Evolutionary conservation across 2,797 vertebrate species (phyloP), one percentile per base, ranked within the genome.

Genomic region (Dipus sagitta): DNA sequence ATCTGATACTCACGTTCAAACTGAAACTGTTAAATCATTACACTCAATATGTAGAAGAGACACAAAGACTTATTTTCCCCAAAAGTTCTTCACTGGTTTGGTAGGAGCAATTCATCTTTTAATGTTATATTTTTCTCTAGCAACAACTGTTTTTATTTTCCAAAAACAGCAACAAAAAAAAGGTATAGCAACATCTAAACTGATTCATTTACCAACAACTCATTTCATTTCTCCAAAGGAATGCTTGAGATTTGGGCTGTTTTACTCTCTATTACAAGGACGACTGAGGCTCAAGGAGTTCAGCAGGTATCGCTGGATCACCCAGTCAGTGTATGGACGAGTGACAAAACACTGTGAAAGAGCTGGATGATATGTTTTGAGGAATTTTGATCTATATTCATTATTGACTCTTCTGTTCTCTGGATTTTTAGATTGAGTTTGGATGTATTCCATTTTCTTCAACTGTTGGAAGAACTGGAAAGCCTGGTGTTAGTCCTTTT

Each of bases 281-380:
- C 17, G 23, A 4, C 14, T 54, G 64, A 68, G 4, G 52, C 15
- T 79, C 30, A 75, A 32, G 28, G 3, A 70, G 11, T 34, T 64
- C 77, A 70, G 21, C 30, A 72, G 65, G 3, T 13, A 42, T 26
- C 6, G 5, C 23, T 21, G 13, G 1, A n/a, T 32, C 64, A 47
- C 14, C 8, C 1, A 15, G 23, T 2, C 17, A 10, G 60, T 6
- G 1, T 6, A 2, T 15, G 15, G 23, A 26, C 32, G 15, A 21
- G 4, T 12, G 3, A 60, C 21, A 65, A 65, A 65, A 65, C 6
- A 10, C 23, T 26, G 64, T 26, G 64, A 67, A 30, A 67, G 28
- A 67, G 3, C 10, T 67, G 30, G 65, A 9, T 30, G 24, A 30
- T 30, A 67, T 11, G 5, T 67, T 67, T 67, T 28, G 65, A 42